Evolutionary conservation across 1,140 invertebrate genomes (phyloP).

Genomic region (Drosophila insularis): DNA sequence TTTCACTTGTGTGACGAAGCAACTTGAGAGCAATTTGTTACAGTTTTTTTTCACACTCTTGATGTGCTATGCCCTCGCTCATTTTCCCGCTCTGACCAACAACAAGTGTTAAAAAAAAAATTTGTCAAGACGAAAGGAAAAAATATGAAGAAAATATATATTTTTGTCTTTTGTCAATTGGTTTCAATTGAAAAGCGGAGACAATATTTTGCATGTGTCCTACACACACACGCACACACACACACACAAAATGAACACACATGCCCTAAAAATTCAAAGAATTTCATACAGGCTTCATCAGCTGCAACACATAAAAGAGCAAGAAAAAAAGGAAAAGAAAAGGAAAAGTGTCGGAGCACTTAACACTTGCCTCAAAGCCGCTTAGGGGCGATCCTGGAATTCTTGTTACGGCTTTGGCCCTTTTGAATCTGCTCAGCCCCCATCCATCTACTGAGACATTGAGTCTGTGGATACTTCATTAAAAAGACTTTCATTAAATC

Average conservation of each 20-base stretch:
- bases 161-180: conserved; percentile 15
- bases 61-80: background rate
- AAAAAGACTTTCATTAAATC: conserved; percentile 1
- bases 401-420: background rate
- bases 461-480: conserved; percentile 6
- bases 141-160: conserved; percentile 2
- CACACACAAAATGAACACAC: background rate
- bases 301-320: conserved; percentile 18
- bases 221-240: background rate
- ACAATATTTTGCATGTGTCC: conserved; percentile 14
- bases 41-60: conserved; percentile 11
- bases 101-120: conserved; percentile 10
- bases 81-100: background rate
- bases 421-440: background rate
- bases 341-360: conserved; percentile 18
- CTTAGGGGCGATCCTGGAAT: conserved; percentile 12
- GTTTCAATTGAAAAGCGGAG: conserved; percentile 15
- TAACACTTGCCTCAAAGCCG: conserved; percentile 16
- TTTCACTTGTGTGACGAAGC: background rate
- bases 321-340: background rate
- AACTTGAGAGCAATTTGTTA: background rate
- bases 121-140: conserved; percentile 1
- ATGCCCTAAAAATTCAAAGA: conserved; percentile 18
- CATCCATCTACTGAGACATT: background rate
- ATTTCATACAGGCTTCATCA: conserved; percentile 13